A percentile compares a stretch with the other conserved stretches of the same genome.
phyloP scores from a whole-genome alignment of 2,113 vertebrate species.

The Blennius ocellaris region DNA sequence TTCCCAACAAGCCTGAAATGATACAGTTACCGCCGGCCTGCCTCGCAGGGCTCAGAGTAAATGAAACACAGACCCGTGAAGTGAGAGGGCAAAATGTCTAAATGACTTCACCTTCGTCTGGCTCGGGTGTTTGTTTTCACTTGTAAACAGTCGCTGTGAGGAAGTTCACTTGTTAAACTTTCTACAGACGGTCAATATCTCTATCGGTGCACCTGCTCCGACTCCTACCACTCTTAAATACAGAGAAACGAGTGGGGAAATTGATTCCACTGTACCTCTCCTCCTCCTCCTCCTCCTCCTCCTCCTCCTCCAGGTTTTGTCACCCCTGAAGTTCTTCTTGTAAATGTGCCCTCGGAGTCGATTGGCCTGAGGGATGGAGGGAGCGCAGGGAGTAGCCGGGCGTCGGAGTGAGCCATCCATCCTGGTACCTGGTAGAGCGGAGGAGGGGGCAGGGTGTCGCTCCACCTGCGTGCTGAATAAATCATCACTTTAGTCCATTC shows the following conservation, averaged over 20 bases:
- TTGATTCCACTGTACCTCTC: constrained; percentile 49
- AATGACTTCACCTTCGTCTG: constrained; percentile 43
- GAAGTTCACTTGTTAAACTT: constrained; percentile 60
- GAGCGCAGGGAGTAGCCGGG: constrained; percentile 30
- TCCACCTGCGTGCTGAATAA: constrained; percentile 73
- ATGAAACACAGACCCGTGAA: constrained; percentile 58
- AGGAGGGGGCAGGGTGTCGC: constrained; percentile 8
- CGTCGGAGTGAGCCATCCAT: constrained; percentile 61
- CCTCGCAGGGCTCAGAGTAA: constrained; percentile 38
- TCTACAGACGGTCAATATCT: constrained; percentile 41
- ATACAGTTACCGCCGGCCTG: constrained; percentile 38
- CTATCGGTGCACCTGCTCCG: constrained; percentile 28
- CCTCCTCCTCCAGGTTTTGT: constrained; percentile 30
- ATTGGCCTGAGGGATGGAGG: constrained; percentile 65
- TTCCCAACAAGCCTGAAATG: constrained; percentile 43
- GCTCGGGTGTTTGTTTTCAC: constrained; percentile 46
- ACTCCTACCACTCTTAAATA: constrained; percentile 24
- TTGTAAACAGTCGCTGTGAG: constrained; percentile 30
- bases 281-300: constrained; percentile 24
- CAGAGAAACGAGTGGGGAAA: constrained; percentile 26
- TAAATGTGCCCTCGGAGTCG: constrained; percentile 50
- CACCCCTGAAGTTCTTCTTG: constrained; percentile 37
- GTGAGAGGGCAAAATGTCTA: constrained; percentile 35
- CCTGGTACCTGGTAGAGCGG: constrained; percentile 45
- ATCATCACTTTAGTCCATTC: constrained; percentile 72